These are phyloP conservation scores for Hirundichthys speculiger DNA, from an alignment of 2,113 vertebrate genomes.

Conservation along the genomic window DNA sequence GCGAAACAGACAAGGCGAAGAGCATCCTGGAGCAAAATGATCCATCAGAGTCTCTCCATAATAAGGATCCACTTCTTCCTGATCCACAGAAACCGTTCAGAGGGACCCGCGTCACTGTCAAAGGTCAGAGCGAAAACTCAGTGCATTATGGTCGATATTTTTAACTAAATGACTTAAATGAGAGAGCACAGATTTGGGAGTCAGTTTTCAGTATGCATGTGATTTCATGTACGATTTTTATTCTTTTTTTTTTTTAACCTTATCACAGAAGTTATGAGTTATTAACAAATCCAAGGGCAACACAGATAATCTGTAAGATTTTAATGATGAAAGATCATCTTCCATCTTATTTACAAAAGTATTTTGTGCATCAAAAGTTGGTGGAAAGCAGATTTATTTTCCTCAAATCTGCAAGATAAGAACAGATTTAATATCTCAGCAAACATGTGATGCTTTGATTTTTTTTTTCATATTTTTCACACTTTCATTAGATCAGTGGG, in stretches of 20 bases:
- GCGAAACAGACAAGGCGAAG: conserved; percentile 8
- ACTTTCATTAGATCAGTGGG: too few relatives aligned
- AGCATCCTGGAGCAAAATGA: conserved; percentile 26
- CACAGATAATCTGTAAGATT: too few relatives aligned
- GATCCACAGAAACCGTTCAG: conserved; percentile 73
- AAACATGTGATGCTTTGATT: too few relatives aligned
- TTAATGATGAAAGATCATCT: not conserved
- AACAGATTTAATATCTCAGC: too few relatives aligned
- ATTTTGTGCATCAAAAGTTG: not conserved
- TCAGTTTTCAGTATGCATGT: too few relatives aligned
- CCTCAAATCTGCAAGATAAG: not conserved
- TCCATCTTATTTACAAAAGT: not conserved
- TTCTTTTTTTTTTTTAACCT: too few relatives aligned
- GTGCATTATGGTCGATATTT: conserved; percentile 13
- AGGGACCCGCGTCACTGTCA: conserved; percentile 58
- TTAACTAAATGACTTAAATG: too few relatives aligned
- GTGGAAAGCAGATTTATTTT: not conserved
- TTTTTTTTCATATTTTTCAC: too few relatives aligned
- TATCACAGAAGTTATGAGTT: too few relatives aligned
- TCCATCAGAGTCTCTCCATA: conserved; percentile 41
- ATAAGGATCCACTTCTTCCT: conserved; percentile 47
- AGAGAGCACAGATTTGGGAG: too few relatives aligned
- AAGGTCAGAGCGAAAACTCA: conserved; percentile 72
- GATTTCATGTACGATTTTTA: too few relatives aligned
- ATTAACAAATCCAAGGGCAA: too few relatives aligned